Evolutionary conservation across 2,113 vertebrate genomes (phyloP).

Genomic region (Cryptomyrus ogoouensis): DNA sequence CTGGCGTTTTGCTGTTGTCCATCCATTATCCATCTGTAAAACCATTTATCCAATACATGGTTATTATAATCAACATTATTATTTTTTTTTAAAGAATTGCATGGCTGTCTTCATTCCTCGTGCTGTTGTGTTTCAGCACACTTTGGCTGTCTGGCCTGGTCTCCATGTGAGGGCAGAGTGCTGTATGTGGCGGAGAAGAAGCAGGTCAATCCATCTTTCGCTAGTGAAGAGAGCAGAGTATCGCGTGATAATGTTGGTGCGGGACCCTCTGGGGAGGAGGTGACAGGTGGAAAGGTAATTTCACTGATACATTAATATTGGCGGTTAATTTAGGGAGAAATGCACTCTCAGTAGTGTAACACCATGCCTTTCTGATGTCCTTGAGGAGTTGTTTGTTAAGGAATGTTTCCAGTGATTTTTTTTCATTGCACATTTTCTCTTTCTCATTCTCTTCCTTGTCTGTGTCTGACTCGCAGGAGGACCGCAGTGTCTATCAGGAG

Average conservation of each 20-base stretch:
- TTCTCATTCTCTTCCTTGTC: neutral
- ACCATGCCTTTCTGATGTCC: neutral
- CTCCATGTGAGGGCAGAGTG: slow-evolving; percentile 53
- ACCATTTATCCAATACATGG: neutral
- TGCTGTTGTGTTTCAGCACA: slow-evolving; percentile 45
- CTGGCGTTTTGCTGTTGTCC: neutral
- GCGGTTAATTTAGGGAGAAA: neutral
- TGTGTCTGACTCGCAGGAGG: slow-evolving; percentile 33
- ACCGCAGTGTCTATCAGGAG: slow-evolving; percentile 57
- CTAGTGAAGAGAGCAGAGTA: neutral
- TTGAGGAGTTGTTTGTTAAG: neutral
- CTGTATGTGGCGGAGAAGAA: slow-evolving; percentile 63
- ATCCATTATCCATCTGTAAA: neutral
- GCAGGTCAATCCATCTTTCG: slow-evolving; percentile 12
- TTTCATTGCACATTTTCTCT: neutral
- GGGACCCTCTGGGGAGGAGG: neutral
- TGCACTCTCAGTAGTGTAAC: neutral
- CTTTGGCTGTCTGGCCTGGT: slow-evolving; percentile 65
- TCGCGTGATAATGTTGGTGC: slow-evolving; percentile 11
- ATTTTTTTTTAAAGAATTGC: neutral
- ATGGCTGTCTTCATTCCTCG: neutral
- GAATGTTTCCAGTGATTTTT: neutral
- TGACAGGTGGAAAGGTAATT: slow-evolving; percentile 18
- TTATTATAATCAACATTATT: neutral
- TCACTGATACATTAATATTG: neutral